Evolutionary conservation across 1,140 invertebrate genomes (phyloP).

Genomic region (Pseudobourletiella spinata): DNA sequence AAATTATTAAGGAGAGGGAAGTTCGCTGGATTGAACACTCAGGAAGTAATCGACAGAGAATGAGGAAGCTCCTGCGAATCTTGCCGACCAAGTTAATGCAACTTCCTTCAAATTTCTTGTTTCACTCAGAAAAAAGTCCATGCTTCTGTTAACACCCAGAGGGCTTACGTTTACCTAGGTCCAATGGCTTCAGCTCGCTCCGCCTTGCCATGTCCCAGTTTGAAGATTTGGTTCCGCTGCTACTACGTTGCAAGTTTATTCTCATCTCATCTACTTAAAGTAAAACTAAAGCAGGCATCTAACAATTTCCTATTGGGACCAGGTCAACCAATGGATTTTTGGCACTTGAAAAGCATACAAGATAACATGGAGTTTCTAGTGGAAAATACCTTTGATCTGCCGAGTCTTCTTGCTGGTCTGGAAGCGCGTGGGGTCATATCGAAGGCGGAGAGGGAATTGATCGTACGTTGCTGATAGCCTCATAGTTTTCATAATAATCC

Average conservation of each 20-base stretch:
- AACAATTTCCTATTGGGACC: too few species aligned
- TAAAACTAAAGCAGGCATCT: too few species aligned
- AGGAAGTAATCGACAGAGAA: constrained; percentile 5
- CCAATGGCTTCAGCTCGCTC: background rate
- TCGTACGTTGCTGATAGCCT: too few species aligned
- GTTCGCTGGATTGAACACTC: constrained; percentile 12
- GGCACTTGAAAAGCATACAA: background rate
- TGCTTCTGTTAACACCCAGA: too few species aligned
- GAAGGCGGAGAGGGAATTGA: background rate
- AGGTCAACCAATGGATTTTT: background rate
- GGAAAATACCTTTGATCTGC: background rate
- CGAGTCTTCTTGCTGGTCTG: background rate
- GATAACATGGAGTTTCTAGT: constrained; percentile 3
- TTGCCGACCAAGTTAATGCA: constrained; percentile 7
- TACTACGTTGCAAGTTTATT: background rate
- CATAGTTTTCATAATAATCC: too few species aligned
- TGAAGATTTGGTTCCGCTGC: background rate
- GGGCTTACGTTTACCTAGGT: too few species aligned
- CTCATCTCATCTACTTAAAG: too few species aligned
- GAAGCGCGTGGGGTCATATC: background rate
- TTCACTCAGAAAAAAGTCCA: background rate
- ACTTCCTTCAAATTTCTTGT: background rate
- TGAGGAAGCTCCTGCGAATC: constrained; percentile 12
- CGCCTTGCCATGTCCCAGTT: constrained; percentile 2
- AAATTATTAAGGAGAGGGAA: background rate